Evolutionary conservation across 2,113 vertebrate species (phyloP), one percentile per base, ranked within the genome.

Genomic region (Python bivittatus): DNA sequence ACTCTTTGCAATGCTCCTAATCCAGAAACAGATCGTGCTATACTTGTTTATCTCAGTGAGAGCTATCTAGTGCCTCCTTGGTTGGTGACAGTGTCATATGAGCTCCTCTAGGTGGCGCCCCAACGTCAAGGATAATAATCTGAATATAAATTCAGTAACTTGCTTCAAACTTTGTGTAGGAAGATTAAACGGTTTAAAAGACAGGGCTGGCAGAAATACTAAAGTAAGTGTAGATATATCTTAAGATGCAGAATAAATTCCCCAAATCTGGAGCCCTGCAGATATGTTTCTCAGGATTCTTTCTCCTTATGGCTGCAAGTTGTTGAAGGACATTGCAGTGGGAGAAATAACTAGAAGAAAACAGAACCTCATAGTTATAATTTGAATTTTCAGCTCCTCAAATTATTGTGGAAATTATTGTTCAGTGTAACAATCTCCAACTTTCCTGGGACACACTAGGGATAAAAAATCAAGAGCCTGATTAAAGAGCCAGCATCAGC

Each of bases 71-170:
- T 57, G 6, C 22, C 92, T 8, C 12, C 6, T 17, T 64, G 54
- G 56, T 20, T 91, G 83, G 56, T 54, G 92, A 94, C 84, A 93
- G 83, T 97, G 96, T 85, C 72, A 44, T 84, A 48, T 0, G n/a
- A 92, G 0, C 1, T 92, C 96, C 97, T 95, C 96, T 96, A 97
- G 98, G 94, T 98, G 97, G 97, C 98, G 97, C 95, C 94, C 92
- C 91, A 61, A 84, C 94, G 92, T 96, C 95, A 96, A 95, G 42
- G 92, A 96, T 72, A 29, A 79, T 52, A 11, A 48, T 22, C 38
- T 20, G 86, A 53, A 9, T 38, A 84, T 52, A 53, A 53, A 54
- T 89, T 92, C 13, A 23, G 15, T 42, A 89, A 84, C 79, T 61
- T 53, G 56, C 22, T 48, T 64, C 22, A 54, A 89, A 68, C n/a